phyloP scores from a whole-genome alignment of 2,888 invertebrate species.

The Eupithecia centaureata region DNA sequence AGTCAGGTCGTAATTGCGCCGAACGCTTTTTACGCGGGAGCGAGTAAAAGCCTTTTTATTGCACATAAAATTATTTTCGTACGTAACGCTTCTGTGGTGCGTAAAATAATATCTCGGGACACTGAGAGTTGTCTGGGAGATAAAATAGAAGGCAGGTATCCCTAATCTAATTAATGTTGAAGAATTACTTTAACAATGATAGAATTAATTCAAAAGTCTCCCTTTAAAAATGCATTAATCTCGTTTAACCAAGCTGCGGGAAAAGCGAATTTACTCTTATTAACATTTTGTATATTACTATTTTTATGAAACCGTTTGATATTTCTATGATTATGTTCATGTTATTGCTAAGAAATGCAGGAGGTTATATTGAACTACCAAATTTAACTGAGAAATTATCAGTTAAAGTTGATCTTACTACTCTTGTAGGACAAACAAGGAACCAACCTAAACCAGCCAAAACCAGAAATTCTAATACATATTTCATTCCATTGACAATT shows the following conservation, averaged over 20 bases:
- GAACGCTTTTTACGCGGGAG: slow-evolving; percentile 52
- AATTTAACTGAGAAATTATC: neutral
- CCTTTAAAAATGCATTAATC: no score
- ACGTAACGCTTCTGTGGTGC: slow-evolving; percentile 52
- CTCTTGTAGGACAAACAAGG: neutral
- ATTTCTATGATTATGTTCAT: no score
- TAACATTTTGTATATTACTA: no score
- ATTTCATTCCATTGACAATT: no score
- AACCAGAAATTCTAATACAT: no score
- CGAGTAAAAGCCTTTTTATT: slow-evolving; percentile 72
- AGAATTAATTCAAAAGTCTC: no score
- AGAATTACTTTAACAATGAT: no score
- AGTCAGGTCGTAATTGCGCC: slow-evolving; percentile 32
- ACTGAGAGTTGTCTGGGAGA: slow-evolving; percentile 8
- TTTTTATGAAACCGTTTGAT: no score
- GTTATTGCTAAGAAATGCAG: neutral
- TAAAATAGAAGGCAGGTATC: neutral
- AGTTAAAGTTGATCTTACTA: neutral
- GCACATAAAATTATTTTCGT: slow-evolving; percentile 74
- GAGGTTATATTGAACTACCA: neutral
- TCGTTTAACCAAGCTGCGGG: no score
- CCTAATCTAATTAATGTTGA: no score
- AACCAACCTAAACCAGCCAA: no score
- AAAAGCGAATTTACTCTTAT: no score
- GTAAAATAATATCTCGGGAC: slow-evolving; percentile 31